phyloP scores from a whole-genome alignment of 2,797 vertebrate genomes.

The Neopelma chrysocephalum region DNA sequence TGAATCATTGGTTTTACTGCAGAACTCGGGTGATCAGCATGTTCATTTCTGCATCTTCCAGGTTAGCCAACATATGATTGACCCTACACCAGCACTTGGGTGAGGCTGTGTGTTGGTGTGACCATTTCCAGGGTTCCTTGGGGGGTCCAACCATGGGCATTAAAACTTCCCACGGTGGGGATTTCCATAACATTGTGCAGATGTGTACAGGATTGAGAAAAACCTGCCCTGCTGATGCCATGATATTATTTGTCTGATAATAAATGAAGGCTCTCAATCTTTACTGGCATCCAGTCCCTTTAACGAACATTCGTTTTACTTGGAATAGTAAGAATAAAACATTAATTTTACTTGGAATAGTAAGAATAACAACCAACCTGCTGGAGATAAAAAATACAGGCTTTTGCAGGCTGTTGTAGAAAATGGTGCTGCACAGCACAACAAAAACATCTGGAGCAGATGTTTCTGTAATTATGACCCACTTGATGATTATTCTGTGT shows the following conservation, averaged over 20 bases:
- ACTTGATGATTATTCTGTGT: background rate
- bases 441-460: slow-evolving; percentile 21
- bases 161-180: background rate
- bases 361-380: background rate
- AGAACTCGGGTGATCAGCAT: background rate
- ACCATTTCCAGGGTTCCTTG: background rate
- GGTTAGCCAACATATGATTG: background rate
- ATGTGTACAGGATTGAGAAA: background rate
- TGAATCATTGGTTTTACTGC: background rate
- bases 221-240: background rate
- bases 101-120: background rate
- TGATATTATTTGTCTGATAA: background rate
- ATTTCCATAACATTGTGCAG: background rate
- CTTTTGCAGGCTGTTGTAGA: background rate
- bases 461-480: background rate
- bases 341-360: slow-evolving; percentile 7
- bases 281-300: background rate
- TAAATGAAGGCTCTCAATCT: background rate
- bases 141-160: accelerated
- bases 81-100: background rate
- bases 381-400: background rate
- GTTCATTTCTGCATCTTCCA: slow-evolving; percentile 22
- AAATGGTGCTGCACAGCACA: background rate
- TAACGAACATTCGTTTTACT: slow-evolving; percentile 10
- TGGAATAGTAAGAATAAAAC: background rate